Evolutionary conservation across 2,797 vertebrate genomes (phyloP).

Genomic region (Gorsachius magnificus): DNA sequence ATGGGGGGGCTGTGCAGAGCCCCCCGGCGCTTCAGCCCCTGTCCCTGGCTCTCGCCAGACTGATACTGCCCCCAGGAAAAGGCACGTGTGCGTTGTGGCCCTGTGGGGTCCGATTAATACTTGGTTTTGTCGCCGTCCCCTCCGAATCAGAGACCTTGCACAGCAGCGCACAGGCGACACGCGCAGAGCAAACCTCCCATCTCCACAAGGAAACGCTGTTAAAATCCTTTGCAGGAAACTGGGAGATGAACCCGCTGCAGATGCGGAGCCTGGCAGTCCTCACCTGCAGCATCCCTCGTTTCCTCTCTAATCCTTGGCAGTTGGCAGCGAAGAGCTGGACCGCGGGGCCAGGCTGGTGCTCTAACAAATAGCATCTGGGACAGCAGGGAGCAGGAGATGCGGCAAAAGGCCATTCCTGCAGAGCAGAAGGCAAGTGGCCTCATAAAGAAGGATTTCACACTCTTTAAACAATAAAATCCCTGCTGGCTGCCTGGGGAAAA

Average conservation of each 20-base stretch:
- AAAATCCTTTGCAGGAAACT: not conserved
- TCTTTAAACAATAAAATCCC: slow-evolving; percentile 49
- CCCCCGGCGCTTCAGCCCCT: not conserved
- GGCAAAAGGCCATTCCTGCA: not conserved
- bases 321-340: not conserved
- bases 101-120: not conserved
- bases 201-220: not conserved
- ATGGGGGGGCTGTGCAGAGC: not conserved
- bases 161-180: not conserved
- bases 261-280: not conserved
- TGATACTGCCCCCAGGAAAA: not conserved
- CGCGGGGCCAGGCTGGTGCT: not conserved
- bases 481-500: not conserved
- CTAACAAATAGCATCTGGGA: not conserved
- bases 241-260: not conserved
- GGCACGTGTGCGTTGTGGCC: not conserved
- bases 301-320: not conserved
- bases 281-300: not conserved
- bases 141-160: not conserved
- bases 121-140: not conserved
- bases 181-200: not conserved
- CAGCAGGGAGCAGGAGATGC: not conserved
- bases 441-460: slow-evolving; percentile 58
- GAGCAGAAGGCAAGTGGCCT: slow-evolving; percentile 38
- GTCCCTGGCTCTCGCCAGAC: not conserved